phyloP scores from a whole-genome alignment of 37 sponge, comb jelly and placozoan genomes.

The Mnemiopsis leidyi region DNA sequence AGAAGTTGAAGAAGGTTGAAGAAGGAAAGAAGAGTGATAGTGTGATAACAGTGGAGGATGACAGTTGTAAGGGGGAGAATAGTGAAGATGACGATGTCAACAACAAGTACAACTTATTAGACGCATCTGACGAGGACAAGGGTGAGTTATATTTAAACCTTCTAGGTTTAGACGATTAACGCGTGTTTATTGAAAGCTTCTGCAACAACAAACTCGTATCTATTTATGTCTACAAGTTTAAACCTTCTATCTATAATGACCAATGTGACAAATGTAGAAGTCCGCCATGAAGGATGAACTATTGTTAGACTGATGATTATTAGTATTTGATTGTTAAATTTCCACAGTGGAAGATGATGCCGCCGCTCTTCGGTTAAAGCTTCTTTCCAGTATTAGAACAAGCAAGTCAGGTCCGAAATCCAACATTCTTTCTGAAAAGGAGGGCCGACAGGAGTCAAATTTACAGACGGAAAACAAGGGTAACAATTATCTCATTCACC shows the following conservation, averaged over 20 bases:
- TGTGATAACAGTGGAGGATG: not conserved
- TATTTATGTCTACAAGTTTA: too few relatives aligned
- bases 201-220: too few relatives aligned
- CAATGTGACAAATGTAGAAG: too few relatives aligned
- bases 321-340: too few relatives aligned
- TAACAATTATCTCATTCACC: too few relatives aligned
- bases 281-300: too few relatives aligned
- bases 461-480: too few relatives aligned
- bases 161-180: too few relatives aligned
- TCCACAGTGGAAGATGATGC: slow-evolving; percentile 1
- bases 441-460: too few relatives aligned
- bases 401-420: not conserved
- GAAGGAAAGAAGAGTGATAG: not conserved
- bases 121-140: not conserved
- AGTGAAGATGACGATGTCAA: slow-evolving; percentile 20
- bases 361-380: not conserved
- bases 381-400: not conserved
- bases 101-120: slow-evolving; percentile 3
- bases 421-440: not conserved
- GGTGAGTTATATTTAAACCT: not conserved
- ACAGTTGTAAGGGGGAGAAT: not conserved
- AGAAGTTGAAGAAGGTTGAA: not conserved
- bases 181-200: too few relatives aligned
- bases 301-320: too few relatives aligned
- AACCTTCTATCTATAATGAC: too few relatives aligned